Percentiles rank a stretch among this genome's conserved stretches.
phyloP scores from a whole-genome alignment of 1,140 invertebrate species.

The Conopomorpha cramerella region DNA sequence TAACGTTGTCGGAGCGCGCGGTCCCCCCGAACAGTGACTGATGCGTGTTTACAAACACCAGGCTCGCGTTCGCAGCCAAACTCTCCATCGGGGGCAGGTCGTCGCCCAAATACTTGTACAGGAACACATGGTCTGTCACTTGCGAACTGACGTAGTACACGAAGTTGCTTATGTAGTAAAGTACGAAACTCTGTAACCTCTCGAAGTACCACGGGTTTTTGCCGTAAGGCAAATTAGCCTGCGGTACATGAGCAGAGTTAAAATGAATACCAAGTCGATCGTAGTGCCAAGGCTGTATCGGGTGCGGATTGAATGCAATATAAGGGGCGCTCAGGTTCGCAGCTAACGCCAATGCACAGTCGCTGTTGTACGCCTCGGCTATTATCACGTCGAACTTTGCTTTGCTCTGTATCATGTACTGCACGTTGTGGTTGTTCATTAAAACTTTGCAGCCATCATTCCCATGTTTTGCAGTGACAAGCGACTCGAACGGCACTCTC shows the following conservation, averaged over 20 bases:
- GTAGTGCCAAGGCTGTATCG: constrained; percentile 65
- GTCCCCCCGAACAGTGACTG: constrained; percentile 52
- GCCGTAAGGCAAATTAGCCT: constrained; percentile 48
- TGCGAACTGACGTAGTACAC: constrained; percentile 53
- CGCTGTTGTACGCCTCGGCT: constrained; percentile 66
- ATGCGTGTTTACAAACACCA: constrained; percentile 66
- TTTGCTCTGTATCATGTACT: constrained; percentile 48
- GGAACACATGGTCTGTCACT: constrained; percentile 56
- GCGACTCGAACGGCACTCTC: constrained; percentile 43
- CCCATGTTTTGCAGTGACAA: constrained; percentile 45
- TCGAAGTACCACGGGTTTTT: constrained; percentile 62
- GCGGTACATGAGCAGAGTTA: constrained; percentile 63
- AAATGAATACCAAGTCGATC: constrained; percentile 59
- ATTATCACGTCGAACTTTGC: constrained; percentile 65
- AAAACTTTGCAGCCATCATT: constrained; percentile 59
- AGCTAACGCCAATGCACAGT: constrained; percentile 64
- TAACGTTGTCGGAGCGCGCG: constrained; percentile 58
- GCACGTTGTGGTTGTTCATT: constrained; percentile 53
- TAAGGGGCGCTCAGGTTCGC: constrained; percentile 62
- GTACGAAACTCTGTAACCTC: constrained; percentile 58
- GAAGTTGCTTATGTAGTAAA: constrained; percentile 51
- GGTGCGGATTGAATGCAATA: constrained; percentile 63
- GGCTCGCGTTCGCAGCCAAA: constrained; percentile 59
- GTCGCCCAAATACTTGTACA: constrained; percentile 61
- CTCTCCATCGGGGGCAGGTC: constrained; percentile 59